phyloP scores from a whole-genome alignment of 2,888 invertebrate species.

The Pandemis heparana region DNA sequence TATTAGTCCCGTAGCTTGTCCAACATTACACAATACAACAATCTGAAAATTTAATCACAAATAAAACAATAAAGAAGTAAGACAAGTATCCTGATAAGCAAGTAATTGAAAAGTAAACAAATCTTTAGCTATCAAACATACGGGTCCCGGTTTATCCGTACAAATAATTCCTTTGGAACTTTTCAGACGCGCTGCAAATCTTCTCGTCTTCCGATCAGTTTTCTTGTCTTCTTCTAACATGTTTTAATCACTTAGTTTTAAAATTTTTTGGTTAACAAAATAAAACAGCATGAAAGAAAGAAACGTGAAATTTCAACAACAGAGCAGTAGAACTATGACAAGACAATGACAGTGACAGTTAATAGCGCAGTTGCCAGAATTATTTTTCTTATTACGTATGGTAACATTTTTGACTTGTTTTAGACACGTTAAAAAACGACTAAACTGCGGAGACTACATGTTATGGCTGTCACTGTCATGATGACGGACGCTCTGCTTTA shows the following conservation, averaged over 20 bases:
- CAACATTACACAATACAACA: conserved; percentile 93
- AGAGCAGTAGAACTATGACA: neutral
- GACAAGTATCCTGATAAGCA: conserved; percentile 9
- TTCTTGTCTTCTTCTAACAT: conserved; percentile 69
- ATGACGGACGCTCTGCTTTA: no score
- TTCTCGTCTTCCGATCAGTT: conserved; percentile 67
- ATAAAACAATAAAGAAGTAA: neutral
- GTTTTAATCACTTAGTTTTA: neutral
- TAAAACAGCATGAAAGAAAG: neutral
- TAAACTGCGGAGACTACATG: neutral
- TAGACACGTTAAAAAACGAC: neutral
- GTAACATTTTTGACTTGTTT: conserved; percentile 1
- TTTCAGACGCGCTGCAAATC: conserved; percentile 72
- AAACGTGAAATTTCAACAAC: neutral
- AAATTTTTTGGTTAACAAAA: neutral
- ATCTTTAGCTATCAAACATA: conserved; percentile 53
- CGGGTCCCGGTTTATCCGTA: conserved; percentile 59
- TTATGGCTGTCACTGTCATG: neutral
- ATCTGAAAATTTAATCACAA: conserved; percentile 80
- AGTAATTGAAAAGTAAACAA: conserved; percentile 8
- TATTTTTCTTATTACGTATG: neutral
- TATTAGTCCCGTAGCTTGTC: conserved; percentile 92
- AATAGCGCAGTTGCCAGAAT: neutral
- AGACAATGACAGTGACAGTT: neutral
- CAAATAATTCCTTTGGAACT: conserved; percentile 67